These are phyloP conservation scores for Bos indicus DNA, from an alignment of 2,113 vertebrate species.

Conservation along the genomic window DNA sequence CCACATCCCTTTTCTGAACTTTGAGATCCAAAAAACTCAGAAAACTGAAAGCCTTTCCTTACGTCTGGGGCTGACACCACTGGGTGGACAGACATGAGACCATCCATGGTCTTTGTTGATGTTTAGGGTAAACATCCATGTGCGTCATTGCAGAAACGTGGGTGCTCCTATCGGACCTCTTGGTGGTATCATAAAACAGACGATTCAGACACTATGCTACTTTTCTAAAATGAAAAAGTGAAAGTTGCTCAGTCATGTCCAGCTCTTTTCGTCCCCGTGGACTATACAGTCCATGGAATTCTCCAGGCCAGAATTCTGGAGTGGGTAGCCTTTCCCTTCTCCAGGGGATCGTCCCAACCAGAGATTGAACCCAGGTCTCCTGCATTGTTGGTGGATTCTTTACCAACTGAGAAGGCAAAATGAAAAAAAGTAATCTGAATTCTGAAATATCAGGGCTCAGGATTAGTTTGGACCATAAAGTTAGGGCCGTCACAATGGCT, in stretches of 20 bases:
- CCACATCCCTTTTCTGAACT: neutral
- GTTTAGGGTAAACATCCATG: fast-evolving
- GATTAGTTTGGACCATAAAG: neutral
- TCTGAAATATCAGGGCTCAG: neutral
- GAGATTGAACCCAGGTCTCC: neutral
- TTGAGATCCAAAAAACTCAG: neutral
- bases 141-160: neutral
- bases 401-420: neutral
- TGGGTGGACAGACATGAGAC: neutral
- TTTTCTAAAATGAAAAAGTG: neutral
- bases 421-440: neutral
- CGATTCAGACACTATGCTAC: neutral
- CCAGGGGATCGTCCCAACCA: neutral
- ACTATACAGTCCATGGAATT: neutral
- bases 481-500: neutral
- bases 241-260: neutral
- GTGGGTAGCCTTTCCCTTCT: neutral
- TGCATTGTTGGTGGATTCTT: neutral
- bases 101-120: fast-evolving
- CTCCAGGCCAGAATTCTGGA: neutral
- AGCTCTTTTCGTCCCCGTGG: neutral
- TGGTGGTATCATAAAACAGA: neutral
- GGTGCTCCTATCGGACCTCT: too few species aligned
- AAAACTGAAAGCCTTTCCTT: neutral
- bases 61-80: fast-evolving